A percentile compares a stretch with the other conserved stretches of the same genome.
These are phyloP conservation scores for Metacarcinus magister DNA, from an alignment of 2,888 invertebrate species.

Conservation along the genomic window DNA sequence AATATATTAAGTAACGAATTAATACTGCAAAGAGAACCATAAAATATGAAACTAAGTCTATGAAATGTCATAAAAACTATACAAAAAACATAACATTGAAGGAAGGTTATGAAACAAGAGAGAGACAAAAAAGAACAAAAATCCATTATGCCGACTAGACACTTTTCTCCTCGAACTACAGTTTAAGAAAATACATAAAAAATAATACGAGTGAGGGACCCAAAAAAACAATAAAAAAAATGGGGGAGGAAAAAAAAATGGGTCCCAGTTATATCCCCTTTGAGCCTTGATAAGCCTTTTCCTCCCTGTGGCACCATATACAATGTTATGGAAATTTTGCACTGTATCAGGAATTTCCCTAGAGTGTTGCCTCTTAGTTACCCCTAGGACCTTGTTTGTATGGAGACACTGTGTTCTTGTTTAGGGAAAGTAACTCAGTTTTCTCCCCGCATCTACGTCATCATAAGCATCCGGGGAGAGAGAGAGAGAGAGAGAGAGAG, in stretches of 20 bases:
- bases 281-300: background rate
- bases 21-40: no score
- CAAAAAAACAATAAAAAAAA: no score
- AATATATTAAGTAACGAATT: no score
- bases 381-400: background rate
- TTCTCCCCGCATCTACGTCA: background rate
- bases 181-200: background rate
- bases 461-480: background rate
- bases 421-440: background rate
- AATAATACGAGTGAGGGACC: background rate
- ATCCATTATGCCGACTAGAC: background rate
- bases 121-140: background rate
- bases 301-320: background rate
- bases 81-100: no score
- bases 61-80: no score
- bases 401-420: background rate
- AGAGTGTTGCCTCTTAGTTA: background rate
- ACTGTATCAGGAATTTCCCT: background rate
- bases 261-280: background rate
- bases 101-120: no score
- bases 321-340: constrained; percentile 41
- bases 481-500: background rate
- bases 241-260: no score
- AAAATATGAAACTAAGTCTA: no score
- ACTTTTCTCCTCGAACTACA: background rate